Conservation (phyloP, 2,888 invertebrate species). For the Octodonta nipae region DNA sequence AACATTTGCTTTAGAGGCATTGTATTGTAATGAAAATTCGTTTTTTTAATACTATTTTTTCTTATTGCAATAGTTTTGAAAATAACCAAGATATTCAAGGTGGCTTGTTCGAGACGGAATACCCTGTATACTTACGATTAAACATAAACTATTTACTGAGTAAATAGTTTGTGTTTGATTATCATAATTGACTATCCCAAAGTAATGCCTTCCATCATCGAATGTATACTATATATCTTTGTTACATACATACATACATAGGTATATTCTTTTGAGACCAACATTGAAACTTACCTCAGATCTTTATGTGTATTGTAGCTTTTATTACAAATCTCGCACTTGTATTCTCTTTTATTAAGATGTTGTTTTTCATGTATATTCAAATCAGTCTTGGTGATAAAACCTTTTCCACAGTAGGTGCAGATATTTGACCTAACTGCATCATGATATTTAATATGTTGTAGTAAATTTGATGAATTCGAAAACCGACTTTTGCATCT, state of each 20-base stretch:
- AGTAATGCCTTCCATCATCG: no score
- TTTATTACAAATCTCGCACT: conserved; percentile 23
- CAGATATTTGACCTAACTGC: conserved; percentile 23
- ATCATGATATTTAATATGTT: conserved; percentile 24
- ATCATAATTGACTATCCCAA: no score
- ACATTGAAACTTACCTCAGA: conserved; percentile 14
- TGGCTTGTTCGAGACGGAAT: no score
- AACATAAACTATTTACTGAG: no score
- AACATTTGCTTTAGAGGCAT: no score
- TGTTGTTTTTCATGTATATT: conserved; percentile 25
- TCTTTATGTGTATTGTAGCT: conserved; percentile 25
- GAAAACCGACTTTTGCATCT: conserved; percentile 22
- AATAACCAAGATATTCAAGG: no score
- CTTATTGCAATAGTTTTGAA: no score
- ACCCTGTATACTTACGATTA: no score
- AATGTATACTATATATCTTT: no score
- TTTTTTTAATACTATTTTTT: no score
- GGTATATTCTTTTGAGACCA: not conserved
- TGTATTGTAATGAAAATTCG: no score
- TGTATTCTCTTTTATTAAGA: conserved; percentile 22
- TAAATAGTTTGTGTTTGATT: no score
- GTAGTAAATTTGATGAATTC: conserved; percentile 21
- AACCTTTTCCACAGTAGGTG: conserved; percentile 32
- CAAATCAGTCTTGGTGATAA: conserved; percentile 23
- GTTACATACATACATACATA: not conserved